These are phyloP conservation scores for Hyles vespertilio DNA, from an alignment of 1,140 invertebrate species.

Conservation along the genomic window DNA sequence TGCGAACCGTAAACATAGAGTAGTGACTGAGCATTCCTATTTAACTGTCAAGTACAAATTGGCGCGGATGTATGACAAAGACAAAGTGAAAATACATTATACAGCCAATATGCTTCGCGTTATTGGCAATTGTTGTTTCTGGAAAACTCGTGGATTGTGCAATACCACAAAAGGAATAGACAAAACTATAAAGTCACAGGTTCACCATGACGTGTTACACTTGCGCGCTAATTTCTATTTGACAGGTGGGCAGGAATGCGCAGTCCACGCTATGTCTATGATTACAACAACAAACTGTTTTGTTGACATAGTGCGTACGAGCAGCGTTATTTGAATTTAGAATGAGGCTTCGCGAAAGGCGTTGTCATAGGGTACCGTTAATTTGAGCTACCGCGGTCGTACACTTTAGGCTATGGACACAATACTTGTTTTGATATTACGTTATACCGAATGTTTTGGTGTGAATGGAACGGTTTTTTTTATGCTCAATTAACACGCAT, in stretches of 20 bases:
- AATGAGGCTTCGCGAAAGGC: slow-evolving; percentile 47
- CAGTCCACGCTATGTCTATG: too few species aligned
- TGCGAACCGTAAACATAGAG: not conserved
- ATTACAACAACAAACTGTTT: slow-evolving; percentile 28
- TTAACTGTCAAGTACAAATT: too few species aligned
- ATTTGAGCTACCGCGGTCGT: slow-evolving; percentile 46
- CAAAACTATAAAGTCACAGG: not conserved
- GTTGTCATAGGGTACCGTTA: slow-evolving; percentile 53
- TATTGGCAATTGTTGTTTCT: too few species aligned
- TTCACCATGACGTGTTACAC: too few species aligned
- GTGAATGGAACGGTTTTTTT: slow-evolving; percentile 5
- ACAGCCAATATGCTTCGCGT: too few species aligned
- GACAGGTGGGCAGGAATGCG: too few species aligned
- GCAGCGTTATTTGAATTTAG: slow-evolving; percentile 45
- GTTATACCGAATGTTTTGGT: not conserved
- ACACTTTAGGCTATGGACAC: slow-evolving; percentile 33
- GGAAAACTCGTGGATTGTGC: too few species aligned
- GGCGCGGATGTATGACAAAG: too few species aligned
- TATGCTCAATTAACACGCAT: slow-evolving; percentile 7
- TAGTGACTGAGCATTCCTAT: too few species aligned
- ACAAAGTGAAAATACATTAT: too few species aligned
- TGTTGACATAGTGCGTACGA: slow-evolving; percentile 38
- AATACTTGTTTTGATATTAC: slow-evolving; percentile 8
- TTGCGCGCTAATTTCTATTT: too few species aligned
- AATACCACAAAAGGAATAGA: slow-evolving; percentile 9